phyloP scores from a whole-genome alignment of 1,140 invertebrate genomes.

The Thaumetopoea pityocampa region DNA sequence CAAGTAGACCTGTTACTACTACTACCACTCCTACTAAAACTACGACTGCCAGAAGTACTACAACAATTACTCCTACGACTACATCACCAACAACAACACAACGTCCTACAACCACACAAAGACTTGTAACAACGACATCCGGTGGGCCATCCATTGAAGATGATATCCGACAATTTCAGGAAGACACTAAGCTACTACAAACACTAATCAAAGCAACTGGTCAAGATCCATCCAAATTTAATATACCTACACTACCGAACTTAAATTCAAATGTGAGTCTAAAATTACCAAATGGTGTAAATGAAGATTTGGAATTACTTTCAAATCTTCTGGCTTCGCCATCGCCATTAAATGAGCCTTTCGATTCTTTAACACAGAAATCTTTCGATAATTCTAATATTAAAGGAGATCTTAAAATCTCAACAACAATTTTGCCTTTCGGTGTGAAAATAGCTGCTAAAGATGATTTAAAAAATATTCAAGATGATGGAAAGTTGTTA shows the following conservation, averaged over 20 bases:
- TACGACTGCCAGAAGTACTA: slow-evolving; percentile 30
- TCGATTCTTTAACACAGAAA: slow-evolving; percentile 48
- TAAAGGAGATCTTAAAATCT: slow-evolving; percentile 17
- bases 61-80: slow-evolving; percentile 32
- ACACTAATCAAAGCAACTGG: slow-evolving; percentile 67
- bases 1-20: slow-evolving; percentile 23
- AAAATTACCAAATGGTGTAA: slow-evolving; percentile 26
- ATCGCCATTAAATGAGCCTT: slow-evolving; percentile 53
- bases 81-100: slow-evolving; percentile 33
- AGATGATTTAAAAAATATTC: slow-evolving; percentile 57
- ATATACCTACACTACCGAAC: slow-evolving; percentile 58
- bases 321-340: slow-evolving; percentile 52
- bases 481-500: slow-evolving; percentile 67
- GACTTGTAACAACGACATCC: slow-evolving; percentile 33
- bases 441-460: slow-evolving; percentile 62
- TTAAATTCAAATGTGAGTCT: slow-evolving; percentile 42
- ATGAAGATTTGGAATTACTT: slow-evolving; percentile 50
- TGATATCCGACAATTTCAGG: slow-evolving; percentile 69
- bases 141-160: slow-evolving; percentile 60
- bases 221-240: slow-evolving; percentile 68
- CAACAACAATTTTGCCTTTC: slow-evolving; percentile 40
- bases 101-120: slow-evolving; percentile 35
- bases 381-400: slow-evolving; percentile 21
- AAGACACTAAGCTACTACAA: slow-evolving; percentile 71
- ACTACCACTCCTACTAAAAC: slow-evolving; percentile 35